Conservation (phyloP, 30 jellyfish, hydroid and myxozoan genomes). For the Catostylus mosaicus region DNA sequence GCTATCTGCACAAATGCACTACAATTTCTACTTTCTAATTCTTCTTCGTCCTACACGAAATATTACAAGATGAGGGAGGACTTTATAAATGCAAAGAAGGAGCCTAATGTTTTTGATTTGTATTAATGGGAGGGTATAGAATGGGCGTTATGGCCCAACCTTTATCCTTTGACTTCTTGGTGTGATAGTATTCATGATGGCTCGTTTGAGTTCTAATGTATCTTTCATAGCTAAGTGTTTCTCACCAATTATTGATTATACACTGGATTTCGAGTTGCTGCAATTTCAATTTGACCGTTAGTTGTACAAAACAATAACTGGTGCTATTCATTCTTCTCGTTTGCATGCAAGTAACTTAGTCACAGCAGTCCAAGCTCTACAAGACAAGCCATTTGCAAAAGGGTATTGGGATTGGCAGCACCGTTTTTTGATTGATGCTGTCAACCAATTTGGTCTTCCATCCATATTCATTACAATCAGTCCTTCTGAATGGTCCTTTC, state of each 20-base stretch:
- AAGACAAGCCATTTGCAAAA: conserved; percentile 14
- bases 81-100: too few species aligned
- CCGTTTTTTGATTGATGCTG: conserved; percentile 21
- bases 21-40: too few species aligned
- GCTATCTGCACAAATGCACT: too few species aligned
- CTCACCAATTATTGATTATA: conserved; percentile 14
- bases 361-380: conserved; percentile 25
- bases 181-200: conserved; percentile 39
- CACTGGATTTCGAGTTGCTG: conserved; percentile 20
- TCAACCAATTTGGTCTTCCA: conserved; percentile 26
- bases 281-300: conserved; percentile 47
- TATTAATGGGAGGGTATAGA: conserved; percentile 34
- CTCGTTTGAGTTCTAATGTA: background rate
- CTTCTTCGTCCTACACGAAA: too few species aligned
- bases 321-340: conserved; percentile 41
- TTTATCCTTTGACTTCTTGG: conserved; percentile 45
- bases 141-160: conserved; percentile 45
- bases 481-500: conserved; percentile 26
- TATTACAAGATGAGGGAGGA: too few species aligned
- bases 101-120: background rate
- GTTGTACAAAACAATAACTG: conserved; percentile 43
- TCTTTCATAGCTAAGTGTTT: conserved; percentile 17
- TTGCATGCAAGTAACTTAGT: background rate
- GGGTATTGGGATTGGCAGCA: conserved; percentile 55
- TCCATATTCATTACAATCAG: conserved; percentile 32